Evolutionary conservation across 30 jellyfish, hydroid and myxozoan genomes (phyloP).

Genomic region (Mastigias papua): DNA sequence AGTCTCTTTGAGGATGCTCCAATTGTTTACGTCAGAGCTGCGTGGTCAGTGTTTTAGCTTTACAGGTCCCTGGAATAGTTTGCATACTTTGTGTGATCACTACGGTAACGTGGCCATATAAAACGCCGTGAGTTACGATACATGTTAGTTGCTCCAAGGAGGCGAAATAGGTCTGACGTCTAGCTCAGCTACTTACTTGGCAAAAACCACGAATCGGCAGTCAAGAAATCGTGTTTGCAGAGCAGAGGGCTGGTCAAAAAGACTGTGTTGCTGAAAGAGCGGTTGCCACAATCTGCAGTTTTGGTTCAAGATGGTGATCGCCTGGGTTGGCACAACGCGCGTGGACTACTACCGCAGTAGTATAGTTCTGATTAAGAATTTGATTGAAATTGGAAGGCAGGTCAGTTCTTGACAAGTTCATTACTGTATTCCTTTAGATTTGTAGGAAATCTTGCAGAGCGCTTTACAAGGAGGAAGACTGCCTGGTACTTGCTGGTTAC

Average conservation of each 20-base stretch:
- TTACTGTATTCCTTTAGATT: too few relatives aligned
- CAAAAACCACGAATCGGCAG: neutral
- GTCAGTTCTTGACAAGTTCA: too few relatives aligned
- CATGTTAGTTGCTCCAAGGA: neutral
- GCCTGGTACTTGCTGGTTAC: too few relatives aligned
- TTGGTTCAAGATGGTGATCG: slow-evolving; percentile 57
- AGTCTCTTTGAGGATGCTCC: neutral
- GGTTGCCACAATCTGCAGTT: too few relatives aligned
- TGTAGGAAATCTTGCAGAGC: too few relatives aligned
- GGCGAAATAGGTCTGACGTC: neutral
- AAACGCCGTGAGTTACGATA: neutral
- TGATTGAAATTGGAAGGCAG: slow-evolving; percentile 71
- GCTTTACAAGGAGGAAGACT: too few relatives aligned
- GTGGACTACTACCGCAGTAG: slow-evolving; percentile 54
- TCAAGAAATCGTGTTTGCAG: neutral
- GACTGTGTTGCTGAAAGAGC: neutral
- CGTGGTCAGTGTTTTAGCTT: slow-evolving; percentile 3
- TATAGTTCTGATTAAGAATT: slow-evolving; percentile 49
- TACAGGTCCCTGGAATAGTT: neutral
- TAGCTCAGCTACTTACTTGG: neutral
- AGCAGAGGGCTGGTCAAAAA: neutral
- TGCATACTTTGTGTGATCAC: slow-evolving; percentile 4
- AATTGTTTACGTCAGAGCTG: neutral
- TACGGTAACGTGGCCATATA: slow-evolving; percentile 7
- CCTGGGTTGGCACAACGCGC: slow-evolving; percentile 69